Percentiles rank a stretch among this genome's conserved stretches.
These are phyloP conservation scores for Pionites leucogaster DNA, from an alignment of 2,113 vertebrate species.

Conservation along the genomic window DNA sequence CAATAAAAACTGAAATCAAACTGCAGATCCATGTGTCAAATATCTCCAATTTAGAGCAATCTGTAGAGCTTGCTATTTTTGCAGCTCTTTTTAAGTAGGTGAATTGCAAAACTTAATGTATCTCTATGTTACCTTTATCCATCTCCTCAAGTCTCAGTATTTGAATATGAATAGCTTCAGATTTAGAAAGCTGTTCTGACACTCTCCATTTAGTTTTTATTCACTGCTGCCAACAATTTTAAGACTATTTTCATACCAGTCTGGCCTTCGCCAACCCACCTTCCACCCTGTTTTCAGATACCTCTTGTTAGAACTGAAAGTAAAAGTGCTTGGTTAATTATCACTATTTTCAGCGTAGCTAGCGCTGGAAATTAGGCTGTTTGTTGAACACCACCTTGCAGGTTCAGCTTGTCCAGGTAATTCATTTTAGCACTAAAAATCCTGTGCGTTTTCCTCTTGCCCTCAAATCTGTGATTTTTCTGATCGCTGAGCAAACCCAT, in stretches of 20 bases:
- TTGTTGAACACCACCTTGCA: neutral
- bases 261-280: neutral
- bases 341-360: neutral
- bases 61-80: neutral
- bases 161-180: neutral
- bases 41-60: neutral
- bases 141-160: neutral
- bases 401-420: neutral
- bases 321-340: neutral
- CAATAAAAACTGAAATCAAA: neutral
- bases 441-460: neutral
- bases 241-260: neutral
- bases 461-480: neutral
- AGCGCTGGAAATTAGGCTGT: neutral
- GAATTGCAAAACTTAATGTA: neutral
- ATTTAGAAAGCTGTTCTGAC: neutral
- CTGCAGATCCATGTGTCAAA: neutral
- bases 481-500: neutral
- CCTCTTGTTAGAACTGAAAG: neutral
- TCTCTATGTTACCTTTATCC: neutral
- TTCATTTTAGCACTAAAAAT: neutral
- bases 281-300: neutral
- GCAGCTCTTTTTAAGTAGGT: neutral
- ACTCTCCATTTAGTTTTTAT: neutral
- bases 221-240: neutral